phyloP scores from a whole-genome alignment of 2,888 invertebrate genomes.

The Cantharis flavilabris region DNA sequence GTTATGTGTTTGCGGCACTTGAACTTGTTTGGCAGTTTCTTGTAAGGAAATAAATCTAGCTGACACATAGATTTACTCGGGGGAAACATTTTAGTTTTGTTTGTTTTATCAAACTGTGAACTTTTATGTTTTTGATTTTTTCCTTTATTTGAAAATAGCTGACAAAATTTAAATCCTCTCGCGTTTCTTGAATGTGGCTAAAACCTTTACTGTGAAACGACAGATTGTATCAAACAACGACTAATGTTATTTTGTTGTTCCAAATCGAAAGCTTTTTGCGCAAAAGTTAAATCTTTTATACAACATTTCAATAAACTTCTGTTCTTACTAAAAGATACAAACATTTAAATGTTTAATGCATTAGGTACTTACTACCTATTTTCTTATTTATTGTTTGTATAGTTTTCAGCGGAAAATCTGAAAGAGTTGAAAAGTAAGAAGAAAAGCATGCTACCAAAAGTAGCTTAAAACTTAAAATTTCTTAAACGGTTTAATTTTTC shows the following conservation, averaged over 20 bases:
- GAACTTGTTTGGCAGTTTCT: slow-evolving; percentile 16
- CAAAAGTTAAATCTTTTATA: slow-evolving; percentile 19
- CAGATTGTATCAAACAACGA: slow-evolving; percentile 30
- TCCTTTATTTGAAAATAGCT: slow-evolving; percentile 42
- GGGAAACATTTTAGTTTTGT: slow-evolving; percentile 47
- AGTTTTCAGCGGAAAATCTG: not conserved
- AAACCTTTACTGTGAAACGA: slow-evolving; percentile 25
- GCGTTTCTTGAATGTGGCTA: slow-evolving; percentile 14
- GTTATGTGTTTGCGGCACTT: slow-evolving; percentile 13
- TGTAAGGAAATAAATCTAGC: slow-evolving; percentile 20
- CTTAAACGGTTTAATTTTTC: slow-evolving; percentile 39
- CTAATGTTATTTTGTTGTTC: slow-evolving; percentile 36
- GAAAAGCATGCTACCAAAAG: not conserved
- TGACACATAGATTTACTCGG: slow-evolving; percentile 33
- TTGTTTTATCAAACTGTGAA: slow-evolving; percentile 42
- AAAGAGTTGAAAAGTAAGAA: not conserved
- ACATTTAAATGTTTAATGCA: not conserved
- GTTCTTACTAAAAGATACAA: not conserved
- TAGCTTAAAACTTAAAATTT: slow-evolving; percentile 12
- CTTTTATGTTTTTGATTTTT: slow-evolving; percentile 38
- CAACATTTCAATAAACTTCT: slow-evolving; percentile 15
- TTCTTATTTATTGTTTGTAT: not conserved
- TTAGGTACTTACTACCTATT: not conserved
- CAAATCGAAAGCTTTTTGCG: slow-evolving; percentile 28
- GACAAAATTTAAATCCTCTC: slow-evolving; percentile 34